Base-by-base conservation (phyloP, 2,797 vertebrate species). In the Premnoplex brunnescens region DNA sequence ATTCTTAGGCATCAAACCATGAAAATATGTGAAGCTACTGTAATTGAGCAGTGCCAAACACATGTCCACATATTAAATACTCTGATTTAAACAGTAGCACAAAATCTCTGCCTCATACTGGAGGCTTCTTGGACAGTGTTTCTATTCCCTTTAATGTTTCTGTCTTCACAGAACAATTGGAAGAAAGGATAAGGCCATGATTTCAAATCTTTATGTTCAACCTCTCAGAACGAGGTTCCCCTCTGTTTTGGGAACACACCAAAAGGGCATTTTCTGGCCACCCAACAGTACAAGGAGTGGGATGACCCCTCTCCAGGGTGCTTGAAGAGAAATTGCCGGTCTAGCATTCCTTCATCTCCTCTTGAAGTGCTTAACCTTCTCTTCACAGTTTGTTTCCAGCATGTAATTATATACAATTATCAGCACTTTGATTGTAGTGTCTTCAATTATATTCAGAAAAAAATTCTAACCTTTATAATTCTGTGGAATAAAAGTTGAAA, bases 341-440 rank as follows among this genome's bases (percentile, higher is more conserved):
- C 74, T 79, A 3, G 0, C 18, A 58, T 72, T 85, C 54, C 54
- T 83, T 46, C 37, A 0, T 27, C 41, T 93, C 51, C 86, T 95
- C 76, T 90, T 64, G 28, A 96, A 92, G 89, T 95, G 87, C 92
- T 96, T 96, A 94, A 97, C 92, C 95, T 96, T 94, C 91, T 89
- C 89, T 30, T 93, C 91, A 0, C 92, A 95, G 95, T 95, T 95
- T 94, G 95, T 62, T 79, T 95, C 92, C 93, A 89, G 18, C 66
- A 30, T 62, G 72, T 84, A 96, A 96, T 97, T 96, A 92, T 46
- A 89, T 78, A 83, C 79, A 96, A 95, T 96, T 96, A 96, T 62
- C 64, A 84, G 66, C 66, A 26, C 89, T 94, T 91, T 96, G 96
- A 95, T 96, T 96, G 95, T 92, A 95, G 93, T 95, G 91, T 44